phyloP scores from a whole-genome alignment of 1,140 invertebrate genomes.

The Dreissena rostriformis region DNA sequence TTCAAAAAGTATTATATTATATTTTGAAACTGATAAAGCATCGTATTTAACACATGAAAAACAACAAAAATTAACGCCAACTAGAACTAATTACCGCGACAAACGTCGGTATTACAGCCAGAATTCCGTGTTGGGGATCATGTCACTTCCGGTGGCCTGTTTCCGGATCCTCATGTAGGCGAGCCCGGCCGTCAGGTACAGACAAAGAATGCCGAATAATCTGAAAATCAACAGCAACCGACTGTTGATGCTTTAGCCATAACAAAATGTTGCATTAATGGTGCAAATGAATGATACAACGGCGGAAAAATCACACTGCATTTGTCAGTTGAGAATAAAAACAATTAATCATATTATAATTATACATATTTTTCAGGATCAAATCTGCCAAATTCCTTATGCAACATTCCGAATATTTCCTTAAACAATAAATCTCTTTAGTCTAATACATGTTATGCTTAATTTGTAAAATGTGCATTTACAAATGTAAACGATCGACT shows the following conservation, averaged over 20 bases:
- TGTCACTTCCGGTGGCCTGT: slow-evolving; percentile 21
- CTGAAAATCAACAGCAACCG: slow-evolving; percentile 16
- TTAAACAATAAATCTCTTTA: no score
- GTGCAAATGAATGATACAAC: background rate
- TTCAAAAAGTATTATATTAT: no score
- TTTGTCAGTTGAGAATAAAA: no score
- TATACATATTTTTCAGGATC: no score
- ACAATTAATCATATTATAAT: no score
- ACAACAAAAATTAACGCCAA: background rate
- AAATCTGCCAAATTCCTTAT: no score
- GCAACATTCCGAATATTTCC: no score
- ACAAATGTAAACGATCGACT: no score
- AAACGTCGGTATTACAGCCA: background rate
- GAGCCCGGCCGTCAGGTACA: slow-evolving; percentile 23
- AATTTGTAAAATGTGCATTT: no score
- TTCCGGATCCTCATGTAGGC: slow-evolving; percentile 16
- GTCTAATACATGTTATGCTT: no score
- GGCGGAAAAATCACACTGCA: background rate
- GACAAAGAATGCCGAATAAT: background rate
- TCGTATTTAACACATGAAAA: background rate
- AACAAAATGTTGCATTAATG: no score
- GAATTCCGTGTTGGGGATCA: slow-evolving; percentile 37
- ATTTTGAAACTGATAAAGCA: no score
- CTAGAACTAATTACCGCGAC: slow-evolving; percentile 10
- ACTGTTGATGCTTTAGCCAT: background rate